Evolutionary conservation across 23 tunicate species (phyloP), one percentile per base, ranked within the genome.

Genomic region (Ciona savignyi): DNA sequence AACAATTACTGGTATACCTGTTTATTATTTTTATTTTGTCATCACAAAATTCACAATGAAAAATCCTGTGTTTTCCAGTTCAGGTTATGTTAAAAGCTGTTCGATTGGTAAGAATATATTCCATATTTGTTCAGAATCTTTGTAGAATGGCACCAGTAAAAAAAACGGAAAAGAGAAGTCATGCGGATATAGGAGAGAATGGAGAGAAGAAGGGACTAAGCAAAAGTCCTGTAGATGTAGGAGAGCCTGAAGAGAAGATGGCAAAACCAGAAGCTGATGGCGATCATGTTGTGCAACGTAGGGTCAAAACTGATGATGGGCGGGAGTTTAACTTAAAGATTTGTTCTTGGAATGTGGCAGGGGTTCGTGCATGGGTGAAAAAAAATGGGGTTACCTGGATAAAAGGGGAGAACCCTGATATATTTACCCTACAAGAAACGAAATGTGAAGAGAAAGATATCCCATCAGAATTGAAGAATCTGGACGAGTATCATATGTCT

Each of bases 291-390:
- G 31, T 34, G 9, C 77, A 70, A 20, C 27, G 56, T 19, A 79
- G 74, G 35, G 60, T 62, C 2, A 35, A 30, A 25, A 82, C 96
- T 0, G 19, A 27, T 11, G 89, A 83, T 79, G 96, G 89, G 0
- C 73, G 85, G 4, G 32, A 70, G 24, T 78, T 4, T 32, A 91
- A 91, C 66, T 30, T 78, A 3, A 94, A 87, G 75, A 94, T 94
- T 66, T 75, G 68, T 0, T 86, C 95, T 1, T 94, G 95, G 95
- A 94, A 94, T 70, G 99, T 94, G 0, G 91, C 83, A 11, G 99
- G 99, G 11, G 82, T 95, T 9, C 27, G 90, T 42, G 99, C 99
- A 2, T 74, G 78, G 70, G 81, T 85, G 25, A 95, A 95, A 62
- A 95, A 95, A 65, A 66, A 83, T 27, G 95, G 86, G 23, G 76